Conservation (phyloP, 1,140 invertebrate genomes). For the Bombus consobrinus region DNA sequence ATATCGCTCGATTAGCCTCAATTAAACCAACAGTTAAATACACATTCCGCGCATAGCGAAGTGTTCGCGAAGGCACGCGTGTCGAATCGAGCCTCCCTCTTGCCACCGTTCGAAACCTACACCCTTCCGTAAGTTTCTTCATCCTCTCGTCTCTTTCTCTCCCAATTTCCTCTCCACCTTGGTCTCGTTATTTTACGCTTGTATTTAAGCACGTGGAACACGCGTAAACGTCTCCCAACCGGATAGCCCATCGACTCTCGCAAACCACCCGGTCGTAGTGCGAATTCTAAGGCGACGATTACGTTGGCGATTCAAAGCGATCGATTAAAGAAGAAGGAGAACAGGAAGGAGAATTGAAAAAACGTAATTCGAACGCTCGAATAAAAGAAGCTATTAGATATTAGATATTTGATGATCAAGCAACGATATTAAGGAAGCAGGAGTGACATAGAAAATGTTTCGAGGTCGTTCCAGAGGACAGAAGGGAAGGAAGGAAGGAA, state of each 20-base stretch:
- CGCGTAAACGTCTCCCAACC: background rate
- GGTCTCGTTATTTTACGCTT: background rate
- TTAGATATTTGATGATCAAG: too few species aligned
- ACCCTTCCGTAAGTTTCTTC: background rate
- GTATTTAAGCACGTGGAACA: background rate
- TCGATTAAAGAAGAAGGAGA: too few species aligned
- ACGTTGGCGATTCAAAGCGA: too few species aligned
- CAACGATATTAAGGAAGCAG: too few species aligned
- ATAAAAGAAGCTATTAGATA: too few species aligned
- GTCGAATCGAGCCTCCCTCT: conserved; percentile 19
- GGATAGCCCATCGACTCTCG: background rate
- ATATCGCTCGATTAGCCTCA: conserved; percentile 80
- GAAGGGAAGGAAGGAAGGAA: too few species aligned
- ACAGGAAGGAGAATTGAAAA: too few species aligned
- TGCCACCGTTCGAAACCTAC: conserved; percentile 8
- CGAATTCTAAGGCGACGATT: background rate
- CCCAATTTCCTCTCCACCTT: background rate
- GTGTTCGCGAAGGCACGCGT: conserved; percentile 47
- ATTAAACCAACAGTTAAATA: conserved; percentile 77
- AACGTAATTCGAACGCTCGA: too few species aligned
- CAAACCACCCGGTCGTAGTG: background rate
- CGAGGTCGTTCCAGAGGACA: too few species aligned
- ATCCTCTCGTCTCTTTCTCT: too few species aligned
- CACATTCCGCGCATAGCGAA: conserved; percentile 75
- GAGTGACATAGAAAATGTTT: too few species aligned